phyloP scores from a whole-genome alignment of 2,888 invertebrate genomes.

The Drosophila siamana region DNA sequence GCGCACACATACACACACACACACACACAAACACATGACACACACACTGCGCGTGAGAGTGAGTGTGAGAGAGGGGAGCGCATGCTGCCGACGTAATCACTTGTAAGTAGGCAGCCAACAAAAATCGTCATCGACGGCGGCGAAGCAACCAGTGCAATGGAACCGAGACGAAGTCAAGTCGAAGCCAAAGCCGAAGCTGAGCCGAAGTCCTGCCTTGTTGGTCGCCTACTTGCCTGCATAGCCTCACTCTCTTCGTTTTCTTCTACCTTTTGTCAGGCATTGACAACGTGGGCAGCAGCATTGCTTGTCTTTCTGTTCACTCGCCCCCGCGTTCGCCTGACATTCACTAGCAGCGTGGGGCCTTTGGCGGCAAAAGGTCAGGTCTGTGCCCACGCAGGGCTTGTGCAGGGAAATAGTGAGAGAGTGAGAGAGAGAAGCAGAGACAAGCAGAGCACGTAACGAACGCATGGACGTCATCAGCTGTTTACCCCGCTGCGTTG shows the following conservation, averaged over 20 bases:
- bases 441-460: conserved; percentile 61
- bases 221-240: not conserved
- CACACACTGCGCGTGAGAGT: conserved; percentile 17
- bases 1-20: conserved; percentile 18
- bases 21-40: conserved; percentile 20
- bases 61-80: conserved; percentile 53
- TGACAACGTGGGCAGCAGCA: conserved; percentile 58
- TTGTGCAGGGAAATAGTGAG: conserved; percentile 15
- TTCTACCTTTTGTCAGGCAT: conserved; percentile 45
- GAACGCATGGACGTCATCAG: conserved; percentile 77
- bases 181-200: conserved; percentile 10
- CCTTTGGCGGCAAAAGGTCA: conserved; percentile 59
- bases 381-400: conserved; percentile 58
- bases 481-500: conserved; percentile 55
- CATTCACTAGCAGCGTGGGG: conserved; percentile 27
- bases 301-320: not conserved
- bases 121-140: conserved; percentile 63
- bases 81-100: conserved; percentile 76
- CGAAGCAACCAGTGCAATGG: conserved; percentile 67
- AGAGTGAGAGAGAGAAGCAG: conserved; percentile 15
- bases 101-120: conserved; percentile 54
- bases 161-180: conserved; percentile 16
- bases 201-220: not conserved
- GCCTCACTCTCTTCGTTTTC: not conserved
- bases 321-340: conserved; percentile 28